These are phyloP conservation scores for Myathropa florea DNA, from an alignment of 2,888 invertebrate genomes.

Conservation along the genomic window DNA sequence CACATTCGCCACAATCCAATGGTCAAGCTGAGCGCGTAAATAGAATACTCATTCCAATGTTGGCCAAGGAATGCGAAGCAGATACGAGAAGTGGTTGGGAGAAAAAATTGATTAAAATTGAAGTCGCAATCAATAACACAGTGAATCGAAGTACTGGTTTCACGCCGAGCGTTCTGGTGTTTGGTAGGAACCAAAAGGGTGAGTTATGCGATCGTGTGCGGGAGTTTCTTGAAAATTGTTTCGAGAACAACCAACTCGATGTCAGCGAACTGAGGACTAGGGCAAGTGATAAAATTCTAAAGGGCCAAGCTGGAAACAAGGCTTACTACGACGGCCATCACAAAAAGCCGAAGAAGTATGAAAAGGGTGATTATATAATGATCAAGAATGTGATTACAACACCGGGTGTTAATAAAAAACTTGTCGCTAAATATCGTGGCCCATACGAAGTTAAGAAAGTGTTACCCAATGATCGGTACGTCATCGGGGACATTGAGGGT, in stretches of 20 bases:
- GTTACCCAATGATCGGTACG: too few relatives aligned
- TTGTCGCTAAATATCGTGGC: background rate
- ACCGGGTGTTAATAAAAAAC: background rate
- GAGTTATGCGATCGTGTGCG: conserved; percentile 59
- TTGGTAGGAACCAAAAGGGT: conserved; percentile 29
- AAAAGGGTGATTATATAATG: background rate
- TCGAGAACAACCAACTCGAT: too few relatives aligned
- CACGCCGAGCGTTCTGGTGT: conserved; percentile 6
- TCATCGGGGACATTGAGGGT: too few relatives aligned
- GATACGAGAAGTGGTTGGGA: too few relatives aligned
- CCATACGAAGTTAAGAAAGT: too few relatives aligned
- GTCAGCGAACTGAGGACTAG: too few relatives aligned
- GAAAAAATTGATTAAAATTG: conserved; percentile 44
- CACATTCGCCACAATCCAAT: too few relatives aligned
- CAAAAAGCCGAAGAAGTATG: background rate
- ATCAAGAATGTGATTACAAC: too few relatives aligned
- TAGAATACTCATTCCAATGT: too few relatives aligned
- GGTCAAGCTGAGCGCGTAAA: too few relatives aligned
- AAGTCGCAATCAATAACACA: conserved; percentile 37
- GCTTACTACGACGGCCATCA: conserved; percentile 37
- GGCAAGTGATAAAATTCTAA: background rate
- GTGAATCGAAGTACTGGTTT: conserved; percentile 37
- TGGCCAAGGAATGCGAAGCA: too few relatives aligned
- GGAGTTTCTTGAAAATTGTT: too few relatives aligned
- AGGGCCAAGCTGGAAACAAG: conserved; percentile 22